Evolutionary conservation across 2,888 invertebrate species (phyloP).

Genomic region (Hedychridium roseum): DNA sequence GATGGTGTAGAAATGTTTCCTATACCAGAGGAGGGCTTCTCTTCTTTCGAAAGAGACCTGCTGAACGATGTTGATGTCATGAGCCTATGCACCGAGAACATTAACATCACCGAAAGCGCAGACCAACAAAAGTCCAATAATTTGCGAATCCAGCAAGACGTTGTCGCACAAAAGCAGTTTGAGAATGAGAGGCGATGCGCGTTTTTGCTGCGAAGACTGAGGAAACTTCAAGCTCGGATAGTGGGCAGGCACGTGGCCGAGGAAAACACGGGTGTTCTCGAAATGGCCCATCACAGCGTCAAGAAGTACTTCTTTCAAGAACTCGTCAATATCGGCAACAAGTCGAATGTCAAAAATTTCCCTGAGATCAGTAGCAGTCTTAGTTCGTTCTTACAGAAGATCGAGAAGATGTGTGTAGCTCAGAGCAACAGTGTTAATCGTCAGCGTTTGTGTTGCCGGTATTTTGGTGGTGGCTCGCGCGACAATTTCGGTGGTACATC

Average conservation of each 20-base stretch:
- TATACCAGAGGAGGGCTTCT: slow-evolving; percentile 53
- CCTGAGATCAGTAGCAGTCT: slow-evolving; percentile 54
- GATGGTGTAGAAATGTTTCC: slow-evolving; percentile 54
- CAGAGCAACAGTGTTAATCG: slow-evolving; percentile 57
- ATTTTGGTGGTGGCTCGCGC: slow-evolving; percentile 68
- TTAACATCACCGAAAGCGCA: slow-evolving; percentile 39
- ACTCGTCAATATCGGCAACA: slow-evolving; percentile 49
- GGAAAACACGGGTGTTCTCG: slow-evolving; percentile 80
- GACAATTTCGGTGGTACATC: slow-evolving; percentile 44
- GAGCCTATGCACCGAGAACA: slow-evolving; percentile 54
- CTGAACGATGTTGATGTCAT: slow-evolving; percentile 58
- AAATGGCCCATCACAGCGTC: slow-evolving; percentile 73
- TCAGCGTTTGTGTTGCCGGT: slow-evolving; percentile 59
- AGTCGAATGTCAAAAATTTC: slow-evolving; percentile 50
- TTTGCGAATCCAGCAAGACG: slow-evolving; percentile 46
- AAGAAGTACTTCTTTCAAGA: slow-evolving; percentile 60
- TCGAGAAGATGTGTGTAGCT: slow-evolving; percentile 57
- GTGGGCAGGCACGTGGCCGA: slow-evolving; percentile 81
- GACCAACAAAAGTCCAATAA: slow-evolving; percentile 39
- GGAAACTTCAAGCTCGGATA: slow-evolving; percentile 78
- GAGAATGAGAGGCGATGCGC: slow-evolving; percentile 76
- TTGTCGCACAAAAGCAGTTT: slow-evolving; percentile 65
- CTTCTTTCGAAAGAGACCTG: slow-evolving; percentile 55
- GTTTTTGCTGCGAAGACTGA: slow-evolving; percentile 75
- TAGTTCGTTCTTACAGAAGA: slow-evolving; percentile 54